Percentiles rank a stretch among this genome's conserved stretches.
Evolutionary conservation across 2,888 invertebrate genomes (phyloP).

Genomic region (Plagiodera versicolora): DNA sequence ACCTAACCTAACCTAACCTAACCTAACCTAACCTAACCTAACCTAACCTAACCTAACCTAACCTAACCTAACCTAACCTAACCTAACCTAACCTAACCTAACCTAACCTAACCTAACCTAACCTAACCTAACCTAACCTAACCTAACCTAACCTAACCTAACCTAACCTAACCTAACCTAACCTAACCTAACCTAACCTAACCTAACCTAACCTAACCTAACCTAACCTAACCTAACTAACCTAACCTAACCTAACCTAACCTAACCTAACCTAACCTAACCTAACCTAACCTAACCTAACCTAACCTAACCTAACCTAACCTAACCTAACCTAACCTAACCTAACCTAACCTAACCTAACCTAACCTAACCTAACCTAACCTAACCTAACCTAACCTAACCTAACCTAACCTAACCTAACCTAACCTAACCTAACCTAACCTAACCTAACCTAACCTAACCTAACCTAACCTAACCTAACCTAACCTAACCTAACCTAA

Average conservation of each 20-base stretch:
- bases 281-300: slow-evolving; percentile 31
- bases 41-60: slow-evolving; percentile 17
- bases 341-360: slow-evolving; percentile 20
- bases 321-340: slow-evolving; percentile 23
- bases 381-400: slow-evolving; percentile 30
- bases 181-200: slow-evolving; percentile 17
- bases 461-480: slow-evolving; percentile 30
- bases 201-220: slow-evolving; percentile 21
- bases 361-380: slow-evolving; percentile 25
- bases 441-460: slow-evolving; percentile 31
- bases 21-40: slow-evolving; percentile 27
- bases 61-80: slow-evolving; percentile 14
- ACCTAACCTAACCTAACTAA: slow-evolving; percentile 21
- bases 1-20: slow-evolving; percentile 24
- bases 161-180: slow-evolving; percentile 20
- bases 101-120: slow-evolving; percentile 22
- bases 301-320: slow-evolving; percentile 32
- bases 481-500: slow-evolving; percentile 31
- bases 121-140: slow-evolving; percentile 21
- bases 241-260: slow-evolving; percentile 26
- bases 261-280: slow-evolving; percentile 31
- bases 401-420: slow-evolving; percentile 31
- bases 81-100: slow-evolving; percentile 21
- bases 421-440: slow-evolving; percentile 31
- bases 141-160: slow-evolving; percentile 19